These are phyloP conservation scores for Morone chrysops DNA, from an alignment of 2,113 vertebrate species.

Conservation along the genomic window DNA sequence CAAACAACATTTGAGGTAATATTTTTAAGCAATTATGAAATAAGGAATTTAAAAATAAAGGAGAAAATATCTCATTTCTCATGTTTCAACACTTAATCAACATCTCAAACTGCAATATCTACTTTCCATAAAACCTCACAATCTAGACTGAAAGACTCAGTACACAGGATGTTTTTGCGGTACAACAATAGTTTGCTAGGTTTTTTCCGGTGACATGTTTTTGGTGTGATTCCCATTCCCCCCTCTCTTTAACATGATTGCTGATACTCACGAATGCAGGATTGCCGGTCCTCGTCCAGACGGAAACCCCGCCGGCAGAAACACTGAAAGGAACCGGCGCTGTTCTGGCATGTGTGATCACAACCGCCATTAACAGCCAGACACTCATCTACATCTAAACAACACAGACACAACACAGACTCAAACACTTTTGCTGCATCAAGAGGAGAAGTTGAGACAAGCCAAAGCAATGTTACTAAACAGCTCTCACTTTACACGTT, in stretches of 20 bases:
- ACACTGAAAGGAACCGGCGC: conserved; percentile 91
- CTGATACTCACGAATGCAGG: conserved; percentile 88
- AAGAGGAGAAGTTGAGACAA: background rate
- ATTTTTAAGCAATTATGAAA: no score
- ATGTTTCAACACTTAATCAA: background rate
- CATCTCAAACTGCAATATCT: background rate
- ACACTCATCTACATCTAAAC: conserved; percentile 93
- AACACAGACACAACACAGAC: conserved; percentile 48
- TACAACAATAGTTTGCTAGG: conserved; percentile 9
- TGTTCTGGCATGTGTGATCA: conserved; percentile 91
- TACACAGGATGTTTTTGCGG: conserved; percentile 16
- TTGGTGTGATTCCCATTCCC: conserved; percentile 1
- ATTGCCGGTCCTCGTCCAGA: conserved; percentile 87
- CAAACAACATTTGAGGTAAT: no score
- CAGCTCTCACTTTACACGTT: background rate
- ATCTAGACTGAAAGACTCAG: background rate
- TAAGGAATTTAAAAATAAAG: no score
- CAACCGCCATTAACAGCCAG: conserved; percentile 84
- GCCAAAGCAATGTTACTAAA: background rate
- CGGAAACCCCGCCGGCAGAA: conserved; percentile 87
- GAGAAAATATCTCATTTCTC: no score
- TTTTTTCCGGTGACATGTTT: conserved; percentile 38
- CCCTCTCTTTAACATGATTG: conserved; percentile 9
- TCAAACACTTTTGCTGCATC: background rate
- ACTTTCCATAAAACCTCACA: background rate